Percentiles rank a stretch among this genome's conserved stretches.
phyloP scores from a whole-genome alignment of 2,888 invertebrate species.

The Cryptocephalus moraei region DNA sequence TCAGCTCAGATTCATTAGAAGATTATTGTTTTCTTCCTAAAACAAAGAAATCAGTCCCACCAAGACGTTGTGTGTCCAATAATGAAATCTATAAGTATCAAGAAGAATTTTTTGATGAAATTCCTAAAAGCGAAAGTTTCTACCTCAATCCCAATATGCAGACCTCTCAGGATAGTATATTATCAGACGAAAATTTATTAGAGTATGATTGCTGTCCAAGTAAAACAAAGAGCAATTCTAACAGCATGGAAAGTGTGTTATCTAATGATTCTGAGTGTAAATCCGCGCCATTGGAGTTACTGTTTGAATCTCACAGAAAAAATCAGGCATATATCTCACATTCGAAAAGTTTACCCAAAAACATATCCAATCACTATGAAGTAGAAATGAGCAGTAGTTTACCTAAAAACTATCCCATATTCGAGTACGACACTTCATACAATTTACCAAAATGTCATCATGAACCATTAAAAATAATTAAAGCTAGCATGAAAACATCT shows the following conservation, averaged over 20 bases:
- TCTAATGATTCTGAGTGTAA: constrained; percentile 72
- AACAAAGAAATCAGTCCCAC: constrained; percentile 36
- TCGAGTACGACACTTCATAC: constrained; percentile 3
- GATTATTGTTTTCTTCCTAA: constrained; percentile 46
- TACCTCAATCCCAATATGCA: constrained; percentile 60
- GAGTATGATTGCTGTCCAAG: constrained; percentile 24
- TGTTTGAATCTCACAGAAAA: constrained; percentile 40
- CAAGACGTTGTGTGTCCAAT: constrained; percentile 63
- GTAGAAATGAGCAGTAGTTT: constrained; percentile 22
- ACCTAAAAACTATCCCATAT: constrained; percentile 23
- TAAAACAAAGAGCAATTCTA: constrained; percentile 56
- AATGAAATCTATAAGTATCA: constrained; percentile 57
- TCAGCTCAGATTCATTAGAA: constrained; percentile 72
- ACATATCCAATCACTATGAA: constrained; percentile 18
- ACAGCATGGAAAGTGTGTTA: constrained; percentile 69
- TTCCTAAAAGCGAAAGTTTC: constrained; percentile 66
- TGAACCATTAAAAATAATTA: constrained; percentile 24
- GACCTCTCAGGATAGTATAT: constrained; percentile 67
- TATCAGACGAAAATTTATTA: constrained; percentile 50
- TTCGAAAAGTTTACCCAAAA: constrained; percentile 27
- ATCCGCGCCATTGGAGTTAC: constrained; percentile 65
- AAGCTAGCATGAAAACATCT: constrained; percentile 35
- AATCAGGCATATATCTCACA: constrained; percentile 16
- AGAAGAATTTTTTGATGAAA: constrained; percentile 28
- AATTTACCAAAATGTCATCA: constrained; percentile 7